A percentile compares a stretch with the other conserved stretches of the same genome.
Evolutionary conservation across 2,888 invertebrate genomes (phyloP).

Genomic region (Ophioninae sp.): DNA sequence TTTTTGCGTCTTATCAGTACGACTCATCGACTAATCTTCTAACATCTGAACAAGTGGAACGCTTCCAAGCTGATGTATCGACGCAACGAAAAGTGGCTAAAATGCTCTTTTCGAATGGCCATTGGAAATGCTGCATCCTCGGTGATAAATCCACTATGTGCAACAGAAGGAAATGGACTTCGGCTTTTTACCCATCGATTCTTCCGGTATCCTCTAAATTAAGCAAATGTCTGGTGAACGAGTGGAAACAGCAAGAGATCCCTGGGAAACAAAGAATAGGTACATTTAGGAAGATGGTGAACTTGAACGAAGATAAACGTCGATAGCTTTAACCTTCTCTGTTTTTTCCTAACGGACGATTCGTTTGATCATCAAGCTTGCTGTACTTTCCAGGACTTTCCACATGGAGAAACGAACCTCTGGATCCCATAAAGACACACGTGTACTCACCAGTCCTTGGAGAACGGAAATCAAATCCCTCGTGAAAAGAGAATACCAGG

Average conservation of each 20-base stretch:
- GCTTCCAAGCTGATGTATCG: neutral
- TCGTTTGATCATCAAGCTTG: slow-evolving; percentile 57
- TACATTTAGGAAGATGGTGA: slow-evolving; percentile 29
- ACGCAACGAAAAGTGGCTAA: neutral
- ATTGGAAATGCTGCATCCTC: neutral
- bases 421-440: neutral
- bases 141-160: slow-evolving; percentile 6
- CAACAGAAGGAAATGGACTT: neutral
- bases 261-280: slow-evolving; percentile 30
- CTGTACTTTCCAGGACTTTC: slow-evolving; percentile 30
- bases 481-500: slow-evolving; percentile 7
- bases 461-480: slow-evolving; percentile 20
- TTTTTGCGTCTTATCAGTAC: neutral
- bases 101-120: neutral
- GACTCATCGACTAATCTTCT: neutral
- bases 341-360: slow-evolving; percentile 31
- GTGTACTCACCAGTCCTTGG: slow-evolving; percentile 57
- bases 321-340: slow-evolving; percentile 30
- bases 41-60: neutral
- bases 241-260: slow-evolving; percentile 25
- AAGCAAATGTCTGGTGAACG: slow-evolving; percentile 21
- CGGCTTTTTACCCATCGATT: slow-evolving; percentile 18
- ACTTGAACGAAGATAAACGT: slow-evolving; percentile 61
- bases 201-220: slow-evolving; percentile 8
- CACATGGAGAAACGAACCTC: neutral